Conservation (phyloP, 2,113 vertebrate species). For the Oenanthe melanoleuca region DNA sequence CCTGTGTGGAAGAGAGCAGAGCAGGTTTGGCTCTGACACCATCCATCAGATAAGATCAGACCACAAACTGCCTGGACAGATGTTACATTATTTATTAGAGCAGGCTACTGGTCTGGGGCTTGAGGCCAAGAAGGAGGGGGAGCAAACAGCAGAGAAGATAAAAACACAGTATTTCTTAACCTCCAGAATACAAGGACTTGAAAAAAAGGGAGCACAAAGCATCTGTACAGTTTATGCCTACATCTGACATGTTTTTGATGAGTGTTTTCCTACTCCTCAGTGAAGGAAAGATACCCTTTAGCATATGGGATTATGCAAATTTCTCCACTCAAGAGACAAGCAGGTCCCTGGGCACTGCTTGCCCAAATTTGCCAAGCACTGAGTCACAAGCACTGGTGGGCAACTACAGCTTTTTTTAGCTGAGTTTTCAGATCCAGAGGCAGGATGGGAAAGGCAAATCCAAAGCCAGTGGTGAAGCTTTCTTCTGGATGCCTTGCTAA, state of each 20-base stretch:
- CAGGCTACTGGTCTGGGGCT: background rate
- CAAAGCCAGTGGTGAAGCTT: background rate
- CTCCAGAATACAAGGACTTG: background rate
- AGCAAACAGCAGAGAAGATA: background rate
- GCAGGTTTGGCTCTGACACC: background rate
- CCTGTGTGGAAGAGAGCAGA: background rate
- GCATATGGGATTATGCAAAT: background rate
- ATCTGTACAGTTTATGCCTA: background rate
- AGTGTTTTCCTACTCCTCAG: background rate
- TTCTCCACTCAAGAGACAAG: background rate
- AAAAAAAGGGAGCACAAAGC: background rate
- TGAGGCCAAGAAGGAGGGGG: background rate
- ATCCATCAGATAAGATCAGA: slow-evolving; percentile 1
- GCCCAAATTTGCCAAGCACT: background rate
- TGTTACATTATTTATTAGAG: slow-evolving; percentile 52
- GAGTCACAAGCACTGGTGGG: background rate
- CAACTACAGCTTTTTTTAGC: background rate
- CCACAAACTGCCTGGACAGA: background rate
- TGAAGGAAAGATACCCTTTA: background rate
- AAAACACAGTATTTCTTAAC: background rate
- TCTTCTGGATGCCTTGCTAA: background rate
- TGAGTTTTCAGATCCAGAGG: background rate
- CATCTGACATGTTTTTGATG: background rate
- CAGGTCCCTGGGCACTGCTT: background rate
- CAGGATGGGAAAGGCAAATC: background rate